Conservation (phyloP, 2,113 vertebrate species). For the Prunella fulvescens region DNA sequence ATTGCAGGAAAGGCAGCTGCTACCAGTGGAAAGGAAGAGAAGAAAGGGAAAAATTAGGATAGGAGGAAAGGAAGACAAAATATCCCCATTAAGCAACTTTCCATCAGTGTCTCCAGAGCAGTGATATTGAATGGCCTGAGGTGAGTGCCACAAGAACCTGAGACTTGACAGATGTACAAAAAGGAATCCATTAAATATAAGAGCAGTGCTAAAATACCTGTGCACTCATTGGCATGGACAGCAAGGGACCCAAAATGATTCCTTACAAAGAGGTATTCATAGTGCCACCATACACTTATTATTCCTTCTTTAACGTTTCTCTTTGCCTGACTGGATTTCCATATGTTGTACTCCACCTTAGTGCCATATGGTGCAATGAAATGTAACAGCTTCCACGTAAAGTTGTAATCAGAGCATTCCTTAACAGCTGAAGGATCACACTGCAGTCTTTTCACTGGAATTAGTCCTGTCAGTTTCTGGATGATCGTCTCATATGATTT, state of each 20-base stretch:
- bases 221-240: not conserved
- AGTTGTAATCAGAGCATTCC: slow-evolving; percentile 1
- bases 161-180: not conserved
- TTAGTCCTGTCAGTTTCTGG: not conserved
- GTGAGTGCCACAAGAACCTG: not conserved
- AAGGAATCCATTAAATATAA: not conserved
- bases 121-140: not conserved
- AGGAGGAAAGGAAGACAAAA: not conserved
- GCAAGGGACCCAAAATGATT: not conserved
- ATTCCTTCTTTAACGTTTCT: slow-evolving; percentile 38
- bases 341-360: slow-evolving; percentile 26
- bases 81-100: not conserved
- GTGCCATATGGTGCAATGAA: slow-evolving; percentile 52
- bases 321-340: slow-evolving; percentile 56
- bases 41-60: not conserved
- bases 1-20: not conserved
- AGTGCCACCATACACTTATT: slow-evolving; percentile 4
- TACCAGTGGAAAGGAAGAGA: not conserved
- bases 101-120: slow-evolving; percentile 15
- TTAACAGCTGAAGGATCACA: not conserved
- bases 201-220: not conserved
- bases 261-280: slow-evolving; percentile 3
- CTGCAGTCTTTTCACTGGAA: not conserved
- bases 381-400: not conserved
- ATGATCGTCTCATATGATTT: not conserved